Conservation (phyloP, 2,888 invertebrate species). For the Epinotia demarniana region DNA sequence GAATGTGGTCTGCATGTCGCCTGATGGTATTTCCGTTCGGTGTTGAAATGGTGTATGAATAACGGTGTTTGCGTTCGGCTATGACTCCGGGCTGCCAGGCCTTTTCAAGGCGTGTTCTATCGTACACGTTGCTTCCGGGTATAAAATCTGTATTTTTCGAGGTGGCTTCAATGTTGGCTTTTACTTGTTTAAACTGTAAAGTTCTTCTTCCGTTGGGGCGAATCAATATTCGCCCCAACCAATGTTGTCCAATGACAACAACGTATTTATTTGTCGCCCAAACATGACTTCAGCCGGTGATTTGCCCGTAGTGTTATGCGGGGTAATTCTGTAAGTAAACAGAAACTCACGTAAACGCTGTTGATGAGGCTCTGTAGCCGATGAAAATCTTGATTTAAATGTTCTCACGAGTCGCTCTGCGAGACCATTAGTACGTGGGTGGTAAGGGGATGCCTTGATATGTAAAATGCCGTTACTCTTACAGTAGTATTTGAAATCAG, state of each 20-base stretch:
- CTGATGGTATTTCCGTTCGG: not conserved
- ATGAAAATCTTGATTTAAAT: constrained; percentile 17
- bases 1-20: not conserved
- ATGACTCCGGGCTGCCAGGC: constrained; percentile 17
- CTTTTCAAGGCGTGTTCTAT: constrained; percentile 2
- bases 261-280: constrained; percentile 14
- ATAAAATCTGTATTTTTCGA: not conserved
- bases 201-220: constrained; percentile 5
- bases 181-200: constrained; percentile 3
- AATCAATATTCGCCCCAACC: no score
- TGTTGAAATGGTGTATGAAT: not conserved
- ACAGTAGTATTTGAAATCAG: no score
- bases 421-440: no score
- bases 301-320: constrained; percentile 13
- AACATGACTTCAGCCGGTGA: constrained; percentile 24
- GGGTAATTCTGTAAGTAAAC: constrained; percentile 26
- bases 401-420: constrained; percentile 11
- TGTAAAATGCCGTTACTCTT: no score
- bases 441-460: no score
- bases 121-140: not conserved
- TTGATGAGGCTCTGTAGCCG: not conserved
- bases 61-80: constrained; percentile 1
- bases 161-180: not conserved
- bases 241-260: no score
- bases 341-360: constrained; percentile 22